phyloP scores from a whole-genome alignment of 2,888 invertebrate species.

The Ophraella communa region DNA sequence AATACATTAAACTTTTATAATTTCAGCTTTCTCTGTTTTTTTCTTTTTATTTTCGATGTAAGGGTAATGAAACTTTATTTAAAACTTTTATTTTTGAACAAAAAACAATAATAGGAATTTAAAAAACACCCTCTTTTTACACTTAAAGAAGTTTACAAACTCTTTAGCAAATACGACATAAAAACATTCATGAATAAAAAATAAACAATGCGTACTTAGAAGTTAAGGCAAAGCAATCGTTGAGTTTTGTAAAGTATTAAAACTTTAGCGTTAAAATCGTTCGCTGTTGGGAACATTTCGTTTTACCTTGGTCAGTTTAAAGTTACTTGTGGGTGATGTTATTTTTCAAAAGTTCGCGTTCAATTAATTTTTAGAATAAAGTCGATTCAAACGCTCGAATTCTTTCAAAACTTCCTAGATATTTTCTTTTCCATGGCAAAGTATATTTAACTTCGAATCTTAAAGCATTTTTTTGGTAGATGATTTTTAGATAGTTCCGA shows the following conservation, averaged over 20 bases:
- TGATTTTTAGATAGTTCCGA: too few relatives aligned
- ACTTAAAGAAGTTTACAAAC: background rate
- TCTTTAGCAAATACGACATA: background rate
- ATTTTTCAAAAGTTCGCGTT: background rate
- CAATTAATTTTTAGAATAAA: too few relatives aligned
- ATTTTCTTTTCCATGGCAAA: too few relatives aligned
- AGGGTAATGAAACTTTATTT: too few relatives aligned
- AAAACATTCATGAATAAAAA: constrained; percentile 8
- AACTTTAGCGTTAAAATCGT: background rate
- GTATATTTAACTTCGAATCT: background rate
- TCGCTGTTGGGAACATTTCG: background rate
- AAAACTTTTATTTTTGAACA: too few relatives aligned
- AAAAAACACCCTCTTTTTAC: background rate
- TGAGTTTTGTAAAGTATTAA: constrained; percentile 7
- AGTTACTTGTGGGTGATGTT: background rate
- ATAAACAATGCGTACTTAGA: constrained; percentile 1
- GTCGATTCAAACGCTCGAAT: background rate
- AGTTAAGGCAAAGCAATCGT: background rate
- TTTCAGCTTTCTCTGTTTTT: too few relatives aligned
- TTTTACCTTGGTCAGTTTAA: constrained; percentile 10
- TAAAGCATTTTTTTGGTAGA: too few relatives aligned
- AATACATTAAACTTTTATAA: too few relatives aligned
- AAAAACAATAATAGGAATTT: too few relatives aligned
- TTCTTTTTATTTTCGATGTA: too few relatives aligned
- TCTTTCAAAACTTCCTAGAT: background rate